Evolutionary conservation across 64 coral and sea anemone species (phyloP).

Genomic region (Montipora sp.): DNA sequence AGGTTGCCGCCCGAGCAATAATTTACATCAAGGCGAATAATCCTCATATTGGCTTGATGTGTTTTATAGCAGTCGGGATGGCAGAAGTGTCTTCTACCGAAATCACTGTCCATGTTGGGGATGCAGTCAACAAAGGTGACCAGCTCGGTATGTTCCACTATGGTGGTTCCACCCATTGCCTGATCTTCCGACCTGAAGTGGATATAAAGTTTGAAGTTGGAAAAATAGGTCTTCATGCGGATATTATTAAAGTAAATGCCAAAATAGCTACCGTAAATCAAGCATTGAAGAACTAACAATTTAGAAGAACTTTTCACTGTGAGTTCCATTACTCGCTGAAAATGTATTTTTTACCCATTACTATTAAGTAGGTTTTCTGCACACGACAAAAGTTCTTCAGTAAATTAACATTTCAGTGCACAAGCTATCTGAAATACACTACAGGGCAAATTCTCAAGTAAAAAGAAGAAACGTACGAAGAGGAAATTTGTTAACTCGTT

Average conservation of each 20-base stretch:
- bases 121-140: constrained; percentile 78
- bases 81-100: constrained; percentile 77
- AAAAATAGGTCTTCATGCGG: constrained; percentile 48
- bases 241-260: constrained; percentile 66
- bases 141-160: constrained; percentile 87
- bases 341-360: too few species aligned
- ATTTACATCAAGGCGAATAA: constrained; percentile 81
- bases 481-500: too few species aligned
- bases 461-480: too few species aligned
- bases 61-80: constrained; percentile 82
- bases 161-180: constrained; percentile 80
- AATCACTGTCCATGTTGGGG: constrained; percentile 66
- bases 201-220: constrained; percentile 62
- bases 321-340: neutral
- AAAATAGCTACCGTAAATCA: constrained; percentile 57
- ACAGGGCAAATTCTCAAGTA: too few species aligned
- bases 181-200: constrained; percentile 78
- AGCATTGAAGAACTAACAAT: constrained; percentile 34
- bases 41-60: constrained; percentile 88
- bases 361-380: too few species aligned
- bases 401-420: too few species aligned
- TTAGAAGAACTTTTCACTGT: constrained; percentile 52
- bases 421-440: too few species aligned
- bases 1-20: constrained; percentile 81
- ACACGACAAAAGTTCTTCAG: too few species aligned